Base-by-base conservation (phyloP, 1,140 invertebrate species). In the Lethrus apterus region DNA sequence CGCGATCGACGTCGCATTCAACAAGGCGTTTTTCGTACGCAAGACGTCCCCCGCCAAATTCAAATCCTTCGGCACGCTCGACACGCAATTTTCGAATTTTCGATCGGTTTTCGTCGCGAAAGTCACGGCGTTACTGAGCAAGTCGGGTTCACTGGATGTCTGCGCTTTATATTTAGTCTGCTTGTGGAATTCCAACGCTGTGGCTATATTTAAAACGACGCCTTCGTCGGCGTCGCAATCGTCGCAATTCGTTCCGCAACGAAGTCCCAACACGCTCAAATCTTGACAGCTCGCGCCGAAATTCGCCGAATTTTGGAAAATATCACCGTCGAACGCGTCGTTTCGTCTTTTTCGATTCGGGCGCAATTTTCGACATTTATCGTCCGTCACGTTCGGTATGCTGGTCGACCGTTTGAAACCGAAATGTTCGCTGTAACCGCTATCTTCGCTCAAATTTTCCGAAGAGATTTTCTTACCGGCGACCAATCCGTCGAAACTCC, bases 401-500 rank as follows among this genome's bases (percentile, higher is more conserved):
- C 66, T 72, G 50, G 62, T 68, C 30, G 64, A 68, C 55, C 70
- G 70, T 35, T 56, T 54, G 18, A 62, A 62, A 15, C 64, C 48
- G 35, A 72, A 66, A 45, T 75, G 73, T 54, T 81, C 79, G 46
- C 81, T 79, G 65, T 83, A 85, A 13, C 83, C 82, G 49, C 80
- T 83, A 64, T 84, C 82, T 58, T 84, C 81, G 54, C 80, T 83
- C 26, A 84, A 65, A 70, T 84, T 84, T 57, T 85, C 82, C 2
- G 74, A 74, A 18, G 81, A 84, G 54, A 77, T 75, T 50, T 76
- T 75, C 10, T 74, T 71, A 1, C 47, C 44, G n/a, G 45, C 64
- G 58, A 24, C 66, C n/a, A 75, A 52, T 33, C 66, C 70, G 51
- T 75, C 73, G 44, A 70, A 69, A 56, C 72, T 72, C 21, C 70